A percentile compares a stretch with the other conserved stretches of the same genome.
These are phyloP conservation scores for Troides oblongomaculatus DNA, from an alignment of 2,888 invertebrate genomes.

Conservation along the genomic window DNA sequence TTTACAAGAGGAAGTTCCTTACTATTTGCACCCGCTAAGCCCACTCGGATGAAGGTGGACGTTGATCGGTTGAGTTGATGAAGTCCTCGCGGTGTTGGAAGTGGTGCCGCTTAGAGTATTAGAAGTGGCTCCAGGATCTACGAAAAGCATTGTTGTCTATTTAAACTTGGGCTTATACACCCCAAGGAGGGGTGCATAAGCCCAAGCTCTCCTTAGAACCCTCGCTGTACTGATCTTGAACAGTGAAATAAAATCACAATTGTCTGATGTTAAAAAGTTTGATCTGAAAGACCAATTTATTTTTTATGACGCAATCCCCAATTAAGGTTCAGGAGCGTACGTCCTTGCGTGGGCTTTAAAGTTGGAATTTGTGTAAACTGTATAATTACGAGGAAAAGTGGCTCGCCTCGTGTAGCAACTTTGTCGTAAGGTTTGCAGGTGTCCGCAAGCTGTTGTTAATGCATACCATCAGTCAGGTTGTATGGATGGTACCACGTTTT, in stretches of 20 bases:
- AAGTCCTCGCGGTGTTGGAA: too few relatives aligned
- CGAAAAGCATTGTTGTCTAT: too few relatives aligned
- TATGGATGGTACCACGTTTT: neutral
- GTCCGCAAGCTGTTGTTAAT: neutral
- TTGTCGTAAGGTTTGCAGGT: neutral
- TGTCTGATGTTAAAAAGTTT: neutral
- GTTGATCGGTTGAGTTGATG: too few relatives aligned
- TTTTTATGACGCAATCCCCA: neutral
- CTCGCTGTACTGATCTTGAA: neutral
- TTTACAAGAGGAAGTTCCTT: too few relatives aligned
- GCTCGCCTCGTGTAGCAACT: neutral
- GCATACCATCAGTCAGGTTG: neutral
- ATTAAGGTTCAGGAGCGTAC: conserved; percentile 1
- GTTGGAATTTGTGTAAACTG: conserved; percentile 2
- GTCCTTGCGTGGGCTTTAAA: neutral
- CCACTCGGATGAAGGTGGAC: too few relatives aligned
- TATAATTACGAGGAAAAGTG: neutral
- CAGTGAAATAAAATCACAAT: too few relatives aligned
- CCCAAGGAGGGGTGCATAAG: too few relatives aligned
- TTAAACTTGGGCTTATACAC: too few relatives aligned
- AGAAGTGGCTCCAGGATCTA: too few relatives aligned
- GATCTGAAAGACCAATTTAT: neutral
- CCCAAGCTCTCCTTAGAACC: too few relatives aligned
- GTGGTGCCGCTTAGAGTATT: too few relatives aligned
- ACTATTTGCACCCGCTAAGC: too few relatives aligned